Percentiles rank a stretch among this genome's conserved stretches.
Conservation (phyloP, 2,888 invertebrate species). For the Esperia sulphurella region DNA sequence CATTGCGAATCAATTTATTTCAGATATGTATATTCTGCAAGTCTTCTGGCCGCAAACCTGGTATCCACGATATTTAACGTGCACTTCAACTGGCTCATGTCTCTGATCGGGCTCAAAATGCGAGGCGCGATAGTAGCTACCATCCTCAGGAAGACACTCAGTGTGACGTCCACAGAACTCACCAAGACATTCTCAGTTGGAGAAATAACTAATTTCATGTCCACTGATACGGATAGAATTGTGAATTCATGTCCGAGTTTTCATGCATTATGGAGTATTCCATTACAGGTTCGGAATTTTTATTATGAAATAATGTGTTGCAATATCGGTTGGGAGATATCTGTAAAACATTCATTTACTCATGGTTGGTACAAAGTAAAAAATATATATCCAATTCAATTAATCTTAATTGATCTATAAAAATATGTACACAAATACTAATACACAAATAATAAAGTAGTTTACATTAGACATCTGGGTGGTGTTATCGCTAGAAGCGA, state of each 20-base stretch:
- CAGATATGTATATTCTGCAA: slow-evolving; percentile 66
- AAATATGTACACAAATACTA: too few relatives aligned
- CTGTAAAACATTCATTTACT: too few relatives aligned
- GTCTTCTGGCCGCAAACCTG: slow-evolving; percentile 70
- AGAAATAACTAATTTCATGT: slow-evolving; percentile 97
- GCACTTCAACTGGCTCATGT: slow-evolving; percentile 94
- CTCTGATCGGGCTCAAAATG: slow-evolving; percentile 91
- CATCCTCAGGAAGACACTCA: slow-evolving; percentile 78
- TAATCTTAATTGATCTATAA: too few relatives aligned
- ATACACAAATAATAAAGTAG: too few relatives aligned
- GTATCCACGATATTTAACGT: slow-evolving; percentile 85
- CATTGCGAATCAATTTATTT: slow-evolving; percentile 17
- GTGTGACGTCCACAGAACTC: slow-evolving; percentile 67
- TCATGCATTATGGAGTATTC: slow-evolving; percentile 98
- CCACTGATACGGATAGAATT: slow-evolving; percentile 96
- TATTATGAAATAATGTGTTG: too few relatives aligned
- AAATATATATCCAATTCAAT: too few relatives aligned
- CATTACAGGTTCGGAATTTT: slow-evolving; percentile 93
- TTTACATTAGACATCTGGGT: too few relatives aligned
- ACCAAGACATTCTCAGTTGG: slow-evolving; percentile 82
- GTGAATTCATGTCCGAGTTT: slow-evolving; percentile 98
- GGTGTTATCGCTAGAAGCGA: too few relatives aligned
- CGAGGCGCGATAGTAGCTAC: slow-evolving; percentile 90
- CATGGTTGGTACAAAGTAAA: too few relatives aligned
- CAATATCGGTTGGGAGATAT: too few relatives aligned